Evolutionary conservation across 2,113 vertebrate genomes (phyloP), one percentile per base, ranked within the genome.

Genomic region (Gadus chalcogrammus): DNA sequence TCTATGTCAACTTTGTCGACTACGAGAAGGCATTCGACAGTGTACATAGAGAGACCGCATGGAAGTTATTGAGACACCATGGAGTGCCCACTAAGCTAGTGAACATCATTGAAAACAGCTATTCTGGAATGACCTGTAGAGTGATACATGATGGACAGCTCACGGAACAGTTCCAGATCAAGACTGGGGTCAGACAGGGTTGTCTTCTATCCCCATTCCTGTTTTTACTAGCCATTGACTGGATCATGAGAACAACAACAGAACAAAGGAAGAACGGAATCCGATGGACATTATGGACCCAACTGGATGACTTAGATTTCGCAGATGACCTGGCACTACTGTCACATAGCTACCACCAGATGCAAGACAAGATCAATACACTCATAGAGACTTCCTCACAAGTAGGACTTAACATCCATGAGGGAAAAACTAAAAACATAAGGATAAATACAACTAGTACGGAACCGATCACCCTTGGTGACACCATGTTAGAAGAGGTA

Each of bases 111-210:
- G 60, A 17, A 22, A 72, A 68, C 27, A 58, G 24, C 20, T 70
- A 71, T 48, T n/a, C n/a, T n/a, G n/a, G n/a, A n/a, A n/a, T n/a
- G n/a, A n/a, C n/a, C n/a, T n/a, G n/a, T n/a, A n/a, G n/a, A n/a
- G n/a, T 20, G 55, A 18, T 38, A 71, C 58, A 76, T 24, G 58
- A 55, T 1, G 7, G 28, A 6, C n/a, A 71, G 18, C 5, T 48
- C 18, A 64, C n/a, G n/a, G n/a, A n/a, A n/a, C n/a, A n/a, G n/a
- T n/a, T n/a, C n/a, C 58, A 70, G 11, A 31, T 77, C 3, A 18
- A 20, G 20, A 72, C 53, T 20, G 70, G 61, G 58, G 70, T 72
- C 8, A 65, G 66, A 12, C 66, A 72, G 15, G 69, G 69, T 35
- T 68, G 65, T 15, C 17, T 71, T 11, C 20, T 64, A 52, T 68